Base-by-base conservation (phyloP, 2,113 vertebrate species). In the Sterna hirundo region DNA sequence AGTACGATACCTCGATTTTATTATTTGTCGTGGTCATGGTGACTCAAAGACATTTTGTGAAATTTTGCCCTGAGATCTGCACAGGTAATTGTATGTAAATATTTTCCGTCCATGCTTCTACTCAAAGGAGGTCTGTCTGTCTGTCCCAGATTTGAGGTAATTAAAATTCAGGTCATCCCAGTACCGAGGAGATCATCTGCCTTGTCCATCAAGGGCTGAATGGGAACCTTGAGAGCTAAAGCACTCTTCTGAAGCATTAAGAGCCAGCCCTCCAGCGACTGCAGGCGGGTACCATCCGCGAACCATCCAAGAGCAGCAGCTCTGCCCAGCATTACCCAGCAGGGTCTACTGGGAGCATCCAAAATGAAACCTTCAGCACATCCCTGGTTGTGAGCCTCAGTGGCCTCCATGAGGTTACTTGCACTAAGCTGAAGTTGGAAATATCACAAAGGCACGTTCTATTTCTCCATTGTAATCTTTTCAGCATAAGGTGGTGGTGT, bases 401-500 rank as follows among this genome's bases (percentile, higher is more conserved):
- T 54, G 49, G 13, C 38, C 27, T 54, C 22, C 19, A 16, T 20
- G 15, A 27, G 15, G 34, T 75, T 47, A 36, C 30, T 20, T 58
- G 17, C 34, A 18, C 6, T 23, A 20, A 46, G 29, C 9, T 47
- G 38, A 64, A 79, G 38, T 4, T 55, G 23, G 36, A 61, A 71
- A 55, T 75, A 23, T 60, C 27, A 10, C 20, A 44, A 54, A 65
- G 46, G 18, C 25, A 62, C 27, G 1, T 49, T 22, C 16, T 21
- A 0, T 9, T 58, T 62, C n/a, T 68, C 34, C 8, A 0, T 0
- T 21, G 20, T 9, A 27, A 27, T 2, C 7, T 46, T 70, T 30
- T 13, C 36, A 36, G 26, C 49, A 3, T 0, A 5, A 57, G 36
- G 23, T n/a, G 26, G 13, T 6, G 23, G 3, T 55, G 12, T 40